Evolutionary conservation across 1,140 invertebrate genomes (phyloP).

Genomic region (Radopholus similis): DNA sequence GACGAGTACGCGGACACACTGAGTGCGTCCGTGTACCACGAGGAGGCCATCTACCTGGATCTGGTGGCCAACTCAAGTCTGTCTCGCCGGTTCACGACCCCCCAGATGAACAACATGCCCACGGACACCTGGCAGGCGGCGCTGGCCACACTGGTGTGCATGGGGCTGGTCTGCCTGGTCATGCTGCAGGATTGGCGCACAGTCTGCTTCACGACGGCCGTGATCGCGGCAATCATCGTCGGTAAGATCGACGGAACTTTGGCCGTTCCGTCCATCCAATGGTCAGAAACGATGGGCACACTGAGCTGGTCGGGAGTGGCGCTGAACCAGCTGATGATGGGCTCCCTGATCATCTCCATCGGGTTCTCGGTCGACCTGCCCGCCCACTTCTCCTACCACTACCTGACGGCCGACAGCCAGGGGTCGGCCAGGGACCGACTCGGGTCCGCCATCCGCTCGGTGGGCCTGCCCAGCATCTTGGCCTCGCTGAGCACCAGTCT

Average conservation of each 20-base stretch:
- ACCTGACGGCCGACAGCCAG: constrained; percentile 8
- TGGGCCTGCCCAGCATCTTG: constrained; percentile 20
- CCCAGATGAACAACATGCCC: constrained; percentile 31
- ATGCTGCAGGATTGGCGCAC: constrained; percentile 60
- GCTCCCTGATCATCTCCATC: constrained; percentile 62
- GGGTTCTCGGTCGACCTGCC: constrained; percentile 58
- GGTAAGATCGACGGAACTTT: constrained; percentile 39
- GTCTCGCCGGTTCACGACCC: too few species aligned
- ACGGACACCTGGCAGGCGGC: constrained; percentile 61
- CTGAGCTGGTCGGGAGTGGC: constrained; percentile 58
- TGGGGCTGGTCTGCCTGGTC: constrained; percentile 61
- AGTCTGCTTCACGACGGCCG: constrained; percentile 59
- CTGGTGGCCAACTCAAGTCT: constrained; percentile 56
- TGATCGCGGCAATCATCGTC: constrained; percentile 60
- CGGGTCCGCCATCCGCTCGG: neutral
- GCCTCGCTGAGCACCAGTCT: constrained; percentile 6
- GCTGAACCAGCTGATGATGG: constrained; percentile 61
- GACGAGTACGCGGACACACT: constrained; percentile 44
- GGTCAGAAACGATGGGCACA: constrained; percentile 57
- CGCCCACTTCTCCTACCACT: constrained; percentile 48
- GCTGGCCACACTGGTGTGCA: constrained; percentile 54
- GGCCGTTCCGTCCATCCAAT: neutral
- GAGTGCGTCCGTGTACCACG: constrained; percentile 48
- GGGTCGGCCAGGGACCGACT: neutral
- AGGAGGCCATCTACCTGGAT: constrained; percentile 52